Evolutionary conservation across 2,888 invertebrate species (phyloP).

Genomic region (Beris chalybata): DNA sequence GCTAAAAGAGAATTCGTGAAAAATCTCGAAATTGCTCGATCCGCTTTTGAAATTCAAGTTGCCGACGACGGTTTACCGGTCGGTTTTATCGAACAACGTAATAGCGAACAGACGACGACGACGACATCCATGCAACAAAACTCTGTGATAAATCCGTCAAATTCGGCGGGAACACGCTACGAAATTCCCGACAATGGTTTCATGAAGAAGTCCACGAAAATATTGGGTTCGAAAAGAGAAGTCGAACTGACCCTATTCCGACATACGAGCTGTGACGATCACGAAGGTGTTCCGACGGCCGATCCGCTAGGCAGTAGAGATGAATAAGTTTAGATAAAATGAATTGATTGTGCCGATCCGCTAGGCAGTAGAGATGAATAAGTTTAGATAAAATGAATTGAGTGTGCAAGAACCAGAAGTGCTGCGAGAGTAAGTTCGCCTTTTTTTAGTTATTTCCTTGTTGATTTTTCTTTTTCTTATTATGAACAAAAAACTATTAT

Average conservation of each 20-base stretch:
- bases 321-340: conserved; percentile 6
- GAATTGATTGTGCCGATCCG: conserved; percentile 29
- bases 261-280: conserved; percentile 11
- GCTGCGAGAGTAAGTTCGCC: not conserved
- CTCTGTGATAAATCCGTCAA: not conserved
- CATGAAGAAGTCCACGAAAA: conserved; percentile 47
- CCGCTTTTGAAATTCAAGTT: conserved; percentile 20
- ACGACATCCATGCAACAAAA: no score
- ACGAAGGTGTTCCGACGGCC: conserved; percentile 32
- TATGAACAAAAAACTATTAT: not conserved
- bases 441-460: not conserved
- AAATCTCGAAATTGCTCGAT: not conserved
- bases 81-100: no score
- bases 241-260: conserved; percentile 48
- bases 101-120: no score
- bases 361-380: conserved; percentile 32
- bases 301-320: conserved; percentile 36
- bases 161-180: conserved; percentile 41
- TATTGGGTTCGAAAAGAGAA: conserved; percentile 50
- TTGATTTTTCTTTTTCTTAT: conserved; percentile 2
- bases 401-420: no score
- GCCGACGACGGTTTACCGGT: conserved; percentile 14
- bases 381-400: not conserved
- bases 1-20: conserved; percentile 28
- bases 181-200: conserved; percentile 53